These are phyloP conservation scores for Rhabdomys dilectus DNA, from an alignment of 2,113 vertebrate genomes.

Conservation along the genomic window DNA sequence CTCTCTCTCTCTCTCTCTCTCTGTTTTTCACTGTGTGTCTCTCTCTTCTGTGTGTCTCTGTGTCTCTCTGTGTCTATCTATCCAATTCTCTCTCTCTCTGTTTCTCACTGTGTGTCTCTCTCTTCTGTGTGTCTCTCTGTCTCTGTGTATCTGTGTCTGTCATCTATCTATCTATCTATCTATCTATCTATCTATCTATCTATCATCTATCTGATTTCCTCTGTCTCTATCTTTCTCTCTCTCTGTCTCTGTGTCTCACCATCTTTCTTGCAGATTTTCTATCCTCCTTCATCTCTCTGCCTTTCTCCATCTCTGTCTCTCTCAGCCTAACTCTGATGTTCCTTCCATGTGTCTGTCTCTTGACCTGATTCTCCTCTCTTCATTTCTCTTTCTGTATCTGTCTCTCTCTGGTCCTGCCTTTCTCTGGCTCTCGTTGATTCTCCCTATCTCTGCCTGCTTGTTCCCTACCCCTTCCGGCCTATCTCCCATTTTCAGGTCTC, in stretches of 20 bases:
- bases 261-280: not conserved
- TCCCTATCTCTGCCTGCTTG: fast-evolving
- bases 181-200: too few species aligned
- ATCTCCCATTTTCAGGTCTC: not conserved
- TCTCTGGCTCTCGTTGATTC: not conserved
- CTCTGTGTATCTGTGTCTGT: too few species aligned
- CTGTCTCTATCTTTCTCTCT: not conserved
- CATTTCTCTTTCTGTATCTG: fast-evolving
- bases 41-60: not conserved
- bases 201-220: not conserved
- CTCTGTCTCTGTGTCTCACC: too few species aligned
- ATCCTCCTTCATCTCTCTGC: too few species aligned
- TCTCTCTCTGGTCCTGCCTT: not conserved
- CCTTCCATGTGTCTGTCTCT: too few species aligned
- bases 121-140: not conserved
- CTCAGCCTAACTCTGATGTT: not conserved
- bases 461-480: too few species aligned
- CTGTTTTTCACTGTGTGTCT: too few species aligned
- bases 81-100: fast-evolving
- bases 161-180: too few species aligned
- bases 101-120: too few species aligned
- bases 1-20: too few species aligned
- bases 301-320: not conserved
- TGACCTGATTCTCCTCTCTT: too few species aligned
- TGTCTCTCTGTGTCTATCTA: too few species aligned